Evolutionary conservation across 1,140 invertebrate species (phyloP).

Genomic region (Cotesia vestalis): DNA sequence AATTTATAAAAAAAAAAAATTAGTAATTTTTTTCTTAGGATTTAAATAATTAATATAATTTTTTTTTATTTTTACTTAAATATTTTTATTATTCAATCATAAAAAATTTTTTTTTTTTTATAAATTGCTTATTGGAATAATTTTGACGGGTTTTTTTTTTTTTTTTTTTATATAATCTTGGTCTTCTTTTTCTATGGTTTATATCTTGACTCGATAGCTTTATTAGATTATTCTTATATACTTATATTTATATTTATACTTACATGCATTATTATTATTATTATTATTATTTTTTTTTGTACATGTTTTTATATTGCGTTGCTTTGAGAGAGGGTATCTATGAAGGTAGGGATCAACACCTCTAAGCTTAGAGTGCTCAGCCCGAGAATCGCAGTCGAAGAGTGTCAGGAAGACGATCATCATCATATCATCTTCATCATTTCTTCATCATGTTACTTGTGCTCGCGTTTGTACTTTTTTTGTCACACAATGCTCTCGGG

Average conservation of each 20-base stretch:
- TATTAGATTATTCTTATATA: constrained; percentile 10
- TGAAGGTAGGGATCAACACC: constrained; percentile 23
- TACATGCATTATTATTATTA: not conserved
- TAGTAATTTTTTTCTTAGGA: no score
- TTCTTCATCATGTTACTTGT: not conserved
- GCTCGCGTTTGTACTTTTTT: constrained; percentile 38
- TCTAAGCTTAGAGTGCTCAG: constrained; percentile 7
- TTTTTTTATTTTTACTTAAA: no score
- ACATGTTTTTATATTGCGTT: constrained; percentile 18
- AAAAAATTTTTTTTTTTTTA: not conserved
- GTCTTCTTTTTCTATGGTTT: no score
- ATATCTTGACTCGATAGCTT: not conserved
- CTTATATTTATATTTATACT: constrained; percentile 35
- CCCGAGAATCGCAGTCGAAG: constrained; percentile 20
- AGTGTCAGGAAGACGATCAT: constrained; percentile 18
- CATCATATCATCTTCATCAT: constrained; percentile 2
- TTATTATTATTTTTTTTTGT: not conserved
- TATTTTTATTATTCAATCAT: no score
- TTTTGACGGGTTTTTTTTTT: not conserved
- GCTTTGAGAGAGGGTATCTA: not conserved
- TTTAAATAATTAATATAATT: no score
- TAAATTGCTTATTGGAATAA: not conserved
- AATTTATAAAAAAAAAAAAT: no score
- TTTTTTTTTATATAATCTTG: no score
- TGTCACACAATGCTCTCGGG: constrained; percentile 37